Percentiles rank a stretch among this genome's conserved stretches.
Evolutionary conservation across 2,888 invertebrate species (phyloP).

Genomic region (Taenaris catops): DNA sequence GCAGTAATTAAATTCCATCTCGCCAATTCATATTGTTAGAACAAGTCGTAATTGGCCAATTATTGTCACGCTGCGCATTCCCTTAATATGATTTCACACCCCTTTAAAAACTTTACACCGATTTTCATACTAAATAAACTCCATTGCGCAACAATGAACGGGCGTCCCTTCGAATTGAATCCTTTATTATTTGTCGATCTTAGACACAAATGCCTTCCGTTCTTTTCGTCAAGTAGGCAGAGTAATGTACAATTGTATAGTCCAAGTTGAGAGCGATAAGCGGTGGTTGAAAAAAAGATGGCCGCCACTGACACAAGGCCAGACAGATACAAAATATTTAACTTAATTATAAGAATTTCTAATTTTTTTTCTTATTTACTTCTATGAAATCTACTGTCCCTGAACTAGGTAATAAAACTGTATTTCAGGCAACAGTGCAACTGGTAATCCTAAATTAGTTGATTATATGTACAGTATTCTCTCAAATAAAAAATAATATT

Average conservation of each 20-base stretch:
- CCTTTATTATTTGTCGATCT: slow-evolving; percentile 55
- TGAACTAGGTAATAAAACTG: no score
- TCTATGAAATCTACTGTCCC: no score
- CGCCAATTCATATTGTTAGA: slow-evolving; percentile 20
- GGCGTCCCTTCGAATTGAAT: slow-evolving; percentile 48
- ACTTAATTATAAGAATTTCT: no score
- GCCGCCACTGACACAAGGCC: no score
- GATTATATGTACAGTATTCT: no score
- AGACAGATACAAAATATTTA: no score
- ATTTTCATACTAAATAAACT: slow-evolving; percentile 66
- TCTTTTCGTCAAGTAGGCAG: slow-evolving; percentile 46
- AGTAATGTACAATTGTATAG: slow-evolving; percentile 9
- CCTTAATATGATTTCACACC: slow-evolving; percentile 35
- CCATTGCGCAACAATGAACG: slow-evolving; percentile 51
- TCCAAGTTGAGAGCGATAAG: slow-evolving; percentile 3
- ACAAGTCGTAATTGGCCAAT: slow-evolving; percentile 28
- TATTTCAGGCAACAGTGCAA: no score
- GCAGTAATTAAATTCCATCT: slow-evolving; percentile 14
- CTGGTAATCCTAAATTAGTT: no score
- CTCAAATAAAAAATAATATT: no score
- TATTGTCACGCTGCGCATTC: slow-evolving; percentile 24
- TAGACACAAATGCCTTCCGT: slow-evolving; percentile 62
- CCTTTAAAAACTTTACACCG: slow-evolving; percentile 33
- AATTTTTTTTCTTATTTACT: no score
- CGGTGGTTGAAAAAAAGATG: no score